Percentiles rank a stretch among this genome's conserved stretches.
These are phyloP conservation scores for Elmis aenea DNA, from an alignment of 2,888 invertebrate species.

Conservation along the genomic window DNA sequence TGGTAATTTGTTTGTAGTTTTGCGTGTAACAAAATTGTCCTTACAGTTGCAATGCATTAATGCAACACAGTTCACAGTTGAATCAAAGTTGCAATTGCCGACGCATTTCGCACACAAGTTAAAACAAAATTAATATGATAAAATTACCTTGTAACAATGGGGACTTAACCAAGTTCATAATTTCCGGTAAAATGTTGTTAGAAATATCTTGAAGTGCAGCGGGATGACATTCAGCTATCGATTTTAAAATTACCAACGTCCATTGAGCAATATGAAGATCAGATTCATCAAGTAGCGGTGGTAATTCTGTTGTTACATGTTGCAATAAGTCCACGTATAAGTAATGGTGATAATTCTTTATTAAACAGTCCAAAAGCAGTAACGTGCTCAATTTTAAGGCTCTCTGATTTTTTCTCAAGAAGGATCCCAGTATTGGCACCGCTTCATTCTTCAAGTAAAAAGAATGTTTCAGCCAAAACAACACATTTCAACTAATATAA, in stretches of 20 bases:
- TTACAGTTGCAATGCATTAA: too few relatives aligned
- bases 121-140: conserved; percentile 5
- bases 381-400: conserved; percentile 89
- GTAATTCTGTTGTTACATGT: conserved; percentile 80
- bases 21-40: too few relatives aligned
- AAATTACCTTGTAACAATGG: conserved; percentile 84
- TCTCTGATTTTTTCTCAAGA: conserved; percentile 93
- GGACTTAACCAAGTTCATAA: conserved; percentile 81
- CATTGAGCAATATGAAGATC: conserved; percentile 96
- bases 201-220: conserved; percentile 70
- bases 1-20: too few relatives aligned
- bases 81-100: too few relatives aligned
- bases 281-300: conserved; percentile 84
- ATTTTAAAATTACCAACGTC: conserved; percentile 76
- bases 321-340: conserved; percentile 64
- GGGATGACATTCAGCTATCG: conserved; percentile 74
- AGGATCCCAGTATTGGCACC: conserved; percentile 88
- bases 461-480: conserved; percentile 23
- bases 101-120: too few relatives aligned
- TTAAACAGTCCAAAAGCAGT: conserved; percentile 82
- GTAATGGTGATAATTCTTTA: conserved; percentile 73
- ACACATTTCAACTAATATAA: too few relatives aligned
- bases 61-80: too few relatives aligned
- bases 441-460: conserved; percentile 66
- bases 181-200: conserved; percentile 75